phyloP scores from a whole-genome alignment of 2,113 vertebrate species.

The Tachuris rubrigastra region DNA sequence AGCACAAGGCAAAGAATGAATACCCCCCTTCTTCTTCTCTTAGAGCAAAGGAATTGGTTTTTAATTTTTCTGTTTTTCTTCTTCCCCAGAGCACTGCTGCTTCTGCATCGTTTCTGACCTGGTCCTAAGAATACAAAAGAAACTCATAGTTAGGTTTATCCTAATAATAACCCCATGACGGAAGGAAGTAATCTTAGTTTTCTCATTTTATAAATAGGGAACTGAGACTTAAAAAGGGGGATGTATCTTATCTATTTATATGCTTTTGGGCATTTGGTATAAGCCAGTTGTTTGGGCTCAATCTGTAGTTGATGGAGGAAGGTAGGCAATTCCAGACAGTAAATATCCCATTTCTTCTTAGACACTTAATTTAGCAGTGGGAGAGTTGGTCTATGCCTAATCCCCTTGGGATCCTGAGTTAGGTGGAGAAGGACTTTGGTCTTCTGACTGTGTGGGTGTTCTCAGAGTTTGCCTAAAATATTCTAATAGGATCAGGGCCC shows the following conservation, averaged over 20 bases:
- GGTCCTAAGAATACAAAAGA: not conserved
- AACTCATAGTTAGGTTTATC: not conserved
- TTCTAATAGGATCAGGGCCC: slow-evolving; percentile 17
- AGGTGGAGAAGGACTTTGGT: not conserved
- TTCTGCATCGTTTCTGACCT: not conserved
- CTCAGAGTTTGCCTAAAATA: slow-evolving; percentile 34
- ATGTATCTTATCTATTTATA: not conserved
- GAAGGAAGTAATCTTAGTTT: slow-evolving; percentile 13
- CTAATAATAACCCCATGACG: not conserved
- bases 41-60: not conserved
- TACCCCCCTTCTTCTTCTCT: not conserved
- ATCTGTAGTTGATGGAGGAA: not conserved
- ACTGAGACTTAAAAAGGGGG: not conserved
- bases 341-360: slow-evolving; percentile 4
- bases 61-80: not conserved
- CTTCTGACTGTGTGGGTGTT: slow-evolving; percentile 1
- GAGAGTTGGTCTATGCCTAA: not conserved
- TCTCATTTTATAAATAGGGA: not conserved
- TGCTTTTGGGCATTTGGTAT: not conserved
- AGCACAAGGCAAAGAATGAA: not conserved
- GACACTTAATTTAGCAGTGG: not conserved
- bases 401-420: not conserved
- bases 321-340: slow-evolving; percentile 3
- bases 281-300: not conserved
- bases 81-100: not conserved